These are phyloP conservation scores for Apogon hyalosoma DNA, from an alignment of 2,797 vertebrate species.

Conservation along the genomic window DNA sequence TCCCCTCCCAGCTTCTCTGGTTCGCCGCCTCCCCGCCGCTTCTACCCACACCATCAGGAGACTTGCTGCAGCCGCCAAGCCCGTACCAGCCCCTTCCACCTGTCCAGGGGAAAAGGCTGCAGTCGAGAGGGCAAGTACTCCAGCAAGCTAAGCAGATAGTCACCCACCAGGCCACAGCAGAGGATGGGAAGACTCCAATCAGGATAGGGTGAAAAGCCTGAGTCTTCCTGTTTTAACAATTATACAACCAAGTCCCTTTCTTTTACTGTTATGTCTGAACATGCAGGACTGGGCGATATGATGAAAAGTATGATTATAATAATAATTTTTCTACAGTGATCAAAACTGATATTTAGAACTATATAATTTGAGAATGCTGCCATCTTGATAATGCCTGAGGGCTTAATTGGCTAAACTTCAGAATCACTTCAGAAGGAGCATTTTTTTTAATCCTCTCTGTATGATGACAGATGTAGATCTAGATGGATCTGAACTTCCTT, in stretches of 20 bases:
- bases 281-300: no score
- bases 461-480: no score
- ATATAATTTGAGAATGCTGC: no score
- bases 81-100: constrained; percentile 87
- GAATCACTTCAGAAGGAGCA: no score
- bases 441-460: no score
- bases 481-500: no score
- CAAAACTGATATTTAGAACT: no score
- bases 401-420: no score
- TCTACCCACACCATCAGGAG: constrained; percentile 93
- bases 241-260: constrained; percentile 14
- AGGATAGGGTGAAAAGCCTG: constrained; percentile 33
- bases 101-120: constrained; percentile 81
- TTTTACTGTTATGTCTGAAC: constrained; percentile 19
- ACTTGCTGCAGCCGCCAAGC: constrained; percentile 91
- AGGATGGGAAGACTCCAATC: constrained; percentile 42
- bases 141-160: constrained; percentile 98
- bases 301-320: no score
- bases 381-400: no score
- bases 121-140: constrained; percentile 91
- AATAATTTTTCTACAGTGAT: no score
- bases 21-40: constrained; percentile 92
- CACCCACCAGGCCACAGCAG: constrained; percentile 39
- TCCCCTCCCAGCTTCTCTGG: constrained; percentile 96
- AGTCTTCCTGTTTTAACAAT: constrained; percentile 51